phyloP scores from a whole-genome alignment of 2,888 invertebrate genomes.

The Caenorhabditis imperialis region DNA sequence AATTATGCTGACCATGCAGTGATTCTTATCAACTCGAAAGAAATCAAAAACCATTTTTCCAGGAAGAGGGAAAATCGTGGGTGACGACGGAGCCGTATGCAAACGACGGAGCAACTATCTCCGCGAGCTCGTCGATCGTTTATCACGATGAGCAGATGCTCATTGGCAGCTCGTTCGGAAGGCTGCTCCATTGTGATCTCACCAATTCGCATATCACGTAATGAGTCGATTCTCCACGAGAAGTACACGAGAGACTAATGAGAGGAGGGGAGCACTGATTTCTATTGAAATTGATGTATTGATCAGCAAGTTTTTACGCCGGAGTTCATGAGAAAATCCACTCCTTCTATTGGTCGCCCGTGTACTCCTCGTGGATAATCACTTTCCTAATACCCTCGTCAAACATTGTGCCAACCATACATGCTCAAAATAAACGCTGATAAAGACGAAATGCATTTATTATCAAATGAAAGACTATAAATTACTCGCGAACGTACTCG shows the following conservation, averaged over 20 bases:
- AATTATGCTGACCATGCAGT: conserved; percentile 27
- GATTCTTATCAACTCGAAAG: conserved; percentile 12
- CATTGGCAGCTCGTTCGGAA: conserved; percentile 74
- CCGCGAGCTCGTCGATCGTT: conserved; percentile 58
- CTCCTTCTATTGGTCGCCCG: too few relatives aligned
- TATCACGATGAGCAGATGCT: conserved; percentile 64
- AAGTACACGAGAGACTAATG: too few relatives aligned
- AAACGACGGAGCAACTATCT: conserved; percentile 73
- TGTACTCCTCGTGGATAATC: too few relatives aligned
- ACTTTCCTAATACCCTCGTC: too few relatives aligned
- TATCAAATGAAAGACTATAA: background rate
- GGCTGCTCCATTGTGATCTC: conserved; percentile 65
- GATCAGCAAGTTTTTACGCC: too few relatives aligned
- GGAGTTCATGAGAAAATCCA: too few relatives aligned
- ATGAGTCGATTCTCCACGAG: background rate
- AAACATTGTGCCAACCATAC: background rate
- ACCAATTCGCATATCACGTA: conserved; percentile 63
- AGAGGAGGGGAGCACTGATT: too few relatives aligned
- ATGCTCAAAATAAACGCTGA: background rate
- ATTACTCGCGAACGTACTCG: conserved; percentile 60
- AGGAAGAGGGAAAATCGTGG: conserved; percentile 70
- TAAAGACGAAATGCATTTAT: background rate
- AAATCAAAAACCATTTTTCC: conserved; percentile 17
- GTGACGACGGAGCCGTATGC: conserved; percentile 77
- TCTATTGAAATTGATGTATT: too few relatives aligned